Conservation (phyloP, 2,888 invertebrate species). For the Nematopogon swammerdamellus region DNA sequence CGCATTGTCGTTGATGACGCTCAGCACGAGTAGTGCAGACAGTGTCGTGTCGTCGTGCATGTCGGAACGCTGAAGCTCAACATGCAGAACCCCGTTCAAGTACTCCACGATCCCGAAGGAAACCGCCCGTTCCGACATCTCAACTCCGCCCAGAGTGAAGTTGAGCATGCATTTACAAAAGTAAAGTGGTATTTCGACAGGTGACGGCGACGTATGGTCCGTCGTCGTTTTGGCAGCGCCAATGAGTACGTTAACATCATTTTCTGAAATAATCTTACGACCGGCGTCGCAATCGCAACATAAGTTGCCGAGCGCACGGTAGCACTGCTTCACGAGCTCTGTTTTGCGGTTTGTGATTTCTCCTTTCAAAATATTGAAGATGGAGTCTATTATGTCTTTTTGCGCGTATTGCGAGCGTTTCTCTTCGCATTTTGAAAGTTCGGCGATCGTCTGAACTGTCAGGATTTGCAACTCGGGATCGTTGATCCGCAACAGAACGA, state of each 20-base stretch:
- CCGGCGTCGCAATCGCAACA: constrained; percentile 82
- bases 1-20: constrained; percentile 60
- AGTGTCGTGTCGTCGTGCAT: constrained; percentile 54
- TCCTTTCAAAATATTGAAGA: constrained; percentile 51
- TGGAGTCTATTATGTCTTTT: constrained; percentile 54
- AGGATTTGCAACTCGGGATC: constrained; percentile 51
- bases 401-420: constrained; percentile 70
- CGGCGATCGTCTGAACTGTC: constrained; percentile 72
- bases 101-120: constrained; percentile 52
- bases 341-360: constrained; percentile 30
- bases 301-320: constrained; percentile 83
- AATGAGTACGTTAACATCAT: constrained; percentile 42
- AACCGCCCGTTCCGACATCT: constrained; percentile 59
- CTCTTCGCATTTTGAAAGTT: constrained; percentile 74
- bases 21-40: constrained; percentile 57
- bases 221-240: constrained; percentile 30
- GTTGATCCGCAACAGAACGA: constrained; percentile 34
- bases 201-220: constrained; percentile 26
- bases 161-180: constrained; percentile 76
- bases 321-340: constrained; percentile 67
- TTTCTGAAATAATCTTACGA: constrained; percentile 45
- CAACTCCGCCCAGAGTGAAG: constrained; percentile 70
- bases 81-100: constrained; percentile 46
- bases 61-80: constrained; percentile 43
- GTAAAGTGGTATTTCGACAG: constrained; percentile 58